These are phyloP conservation scores for Drosophila seguyi DNA, from an alignment of 1,140 invertebrate genomes.

Conservation along the genomic window DNA sequence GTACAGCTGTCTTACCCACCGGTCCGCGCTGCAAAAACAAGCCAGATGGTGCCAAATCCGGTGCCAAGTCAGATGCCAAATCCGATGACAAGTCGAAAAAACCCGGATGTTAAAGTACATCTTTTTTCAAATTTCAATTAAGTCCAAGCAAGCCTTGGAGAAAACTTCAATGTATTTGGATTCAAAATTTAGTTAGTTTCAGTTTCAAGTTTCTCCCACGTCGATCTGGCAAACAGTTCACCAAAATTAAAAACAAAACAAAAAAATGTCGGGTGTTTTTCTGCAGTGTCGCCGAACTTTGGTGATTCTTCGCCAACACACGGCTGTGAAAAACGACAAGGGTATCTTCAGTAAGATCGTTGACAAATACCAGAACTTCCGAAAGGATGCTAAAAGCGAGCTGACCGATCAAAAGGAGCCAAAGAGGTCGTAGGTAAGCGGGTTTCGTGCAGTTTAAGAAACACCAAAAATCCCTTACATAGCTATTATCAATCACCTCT, in stretches of 20 bases:
- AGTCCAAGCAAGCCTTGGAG: background rate
- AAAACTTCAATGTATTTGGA: background rate
- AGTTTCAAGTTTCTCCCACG: conserved; percentile 1
- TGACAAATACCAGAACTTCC: conserved; percentile 1
- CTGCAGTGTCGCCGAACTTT: conserved; percentile 28
- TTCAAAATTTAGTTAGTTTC: background rate
- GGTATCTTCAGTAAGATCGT: conserved; percentile 28
- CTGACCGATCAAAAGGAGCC: conserved; percentile 6
- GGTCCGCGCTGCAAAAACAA: conserved; percentile 3
- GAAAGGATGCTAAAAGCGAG: background rate
- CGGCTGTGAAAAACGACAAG: conserved; percentile 5
- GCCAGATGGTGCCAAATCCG: background rate
- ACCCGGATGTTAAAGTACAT: background rate
- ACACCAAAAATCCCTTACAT: no score
- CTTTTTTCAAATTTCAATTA: background rate
- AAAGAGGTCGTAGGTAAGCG: conserved; percentile 23
- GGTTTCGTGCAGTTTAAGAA: background rate
- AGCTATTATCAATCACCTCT: background rate
- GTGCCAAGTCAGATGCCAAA: background rate
- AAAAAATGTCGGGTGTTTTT: conserved; percentile 29
- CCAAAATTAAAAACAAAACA: background rate
- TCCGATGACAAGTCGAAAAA: background rate
- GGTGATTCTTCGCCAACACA: conserved; percentile 20
- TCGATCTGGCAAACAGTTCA: background rate
- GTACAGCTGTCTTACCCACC: background rate